Base-by-base conservation (phyloP, 2,888 invertebrate genomes). In the Autographa gamma region DNA sequence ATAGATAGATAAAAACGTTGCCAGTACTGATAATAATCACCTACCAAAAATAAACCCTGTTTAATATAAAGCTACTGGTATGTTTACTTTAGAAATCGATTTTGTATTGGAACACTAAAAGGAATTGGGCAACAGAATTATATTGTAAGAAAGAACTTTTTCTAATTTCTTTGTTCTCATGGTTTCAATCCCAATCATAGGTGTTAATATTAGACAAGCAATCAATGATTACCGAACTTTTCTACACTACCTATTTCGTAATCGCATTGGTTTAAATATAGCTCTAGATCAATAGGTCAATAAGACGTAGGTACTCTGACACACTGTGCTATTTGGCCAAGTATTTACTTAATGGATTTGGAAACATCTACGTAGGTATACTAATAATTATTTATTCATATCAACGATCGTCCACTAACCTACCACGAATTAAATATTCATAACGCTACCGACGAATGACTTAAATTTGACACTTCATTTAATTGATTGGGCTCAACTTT, bases 201-300 rank as follows among this genome's bases (percentile, higher is more conserved):
- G 11, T 38, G 11, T 38, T 38, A 38, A 38, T 38, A 48, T 43
- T 16, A 43, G 5, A 43, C 43, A 16, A 43, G 14, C 43, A 43
- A 43, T 5, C 0, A 2, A 43, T 43, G 14, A 6, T n/a, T 4
- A 48, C 48, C n/a, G 8, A 48, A 48, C n/a, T 4, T 48, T 16
- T n/a, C 48, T 48, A n/a, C 6, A 48, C 1, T 48, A n/a, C 48
- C 1, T n/a, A n/a, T 48, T n/a, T 48, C 48, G 48, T n/a, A 48
- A 48, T 48, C 48, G n/a, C n/a, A n/a, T 48, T 5, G 2, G 14
- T 14, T 48, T 48, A 48, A 48, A 48, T 48, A 48, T 48, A 48
- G 48, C 48, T 48, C 48, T 48, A 48, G 41, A 67, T 48, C 43
- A 69, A 60, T 62, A 52, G 78, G 78, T 74, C 62, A 77, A 52